A percentile compares a stretch with the other conserved stretches of the same genome.
Conservation (phyloP, 2,888 invertebrate species). For the Hyposoter didymator region DNA sequence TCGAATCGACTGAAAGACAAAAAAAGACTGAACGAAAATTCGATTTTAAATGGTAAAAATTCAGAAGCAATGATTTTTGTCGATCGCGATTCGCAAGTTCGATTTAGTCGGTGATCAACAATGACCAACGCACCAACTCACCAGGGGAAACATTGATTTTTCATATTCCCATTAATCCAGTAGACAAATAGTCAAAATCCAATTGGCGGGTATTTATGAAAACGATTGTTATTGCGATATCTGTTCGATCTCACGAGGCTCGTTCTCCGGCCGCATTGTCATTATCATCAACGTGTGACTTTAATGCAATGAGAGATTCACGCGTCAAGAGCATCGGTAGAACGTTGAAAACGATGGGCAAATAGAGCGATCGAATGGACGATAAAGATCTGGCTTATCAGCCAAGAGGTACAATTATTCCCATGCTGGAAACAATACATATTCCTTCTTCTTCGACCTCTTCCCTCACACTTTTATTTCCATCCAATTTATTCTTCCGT, state of each 20-base stretch:
- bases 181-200: background rate
- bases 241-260: background rate
- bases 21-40: background rate
- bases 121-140: constrained; percentile 19
- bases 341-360: constrained; percentile 1
- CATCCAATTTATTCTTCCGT: constrained; percentile 17
- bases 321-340: background rate
- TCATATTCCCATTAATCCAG: background rate
- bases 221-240: constrained; percentile 2
- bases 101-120: background rate
- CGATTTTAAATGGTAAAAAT: background rate
- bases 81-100: background rate
- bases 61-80: background rate
- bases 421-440: constrained; percentile 24
- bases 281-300: background rate
- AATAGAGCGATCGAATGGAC: background rate
- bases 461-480: constrained; percentile 7
- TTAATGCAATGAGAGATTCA: background rate
- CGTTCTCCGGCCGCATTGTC: background rate
- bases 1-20: background rate
- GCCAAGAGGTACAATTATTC: constrained; percentile 2
- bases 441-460: background rate
- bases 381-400: constrained; percentile 10
- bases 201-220: background rate
- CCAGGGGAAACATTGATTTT: constrained; percentile 6